Base-by-base conservation (phyloP, 2,888 invertebrate species). In the Catocala fraxini region DNA sequence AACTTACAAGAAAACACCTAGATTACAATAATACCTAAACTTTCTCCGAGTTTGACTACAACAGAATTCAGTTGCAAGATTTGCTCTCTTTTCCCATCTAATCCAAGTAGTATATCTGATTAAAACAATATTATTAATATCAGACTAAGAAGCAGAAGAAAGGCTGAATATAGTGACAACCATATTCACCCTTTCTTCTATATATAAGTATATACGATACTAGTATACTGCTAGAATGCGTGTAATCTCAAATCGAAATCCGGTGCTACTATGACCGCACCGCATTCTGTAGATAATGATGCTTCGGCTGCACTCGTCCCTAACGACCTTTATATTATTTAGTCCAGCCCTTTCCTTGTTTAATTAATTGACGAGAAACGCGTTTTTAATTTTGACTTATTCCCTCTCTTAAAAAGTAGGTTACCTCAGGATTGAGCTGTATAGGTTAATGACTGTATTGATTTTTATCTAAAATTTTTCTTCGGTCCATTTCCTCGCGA, bases 241-340 rank as follows among this genome's bases (percentile, higher is more conserved):
- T 25, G 4, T 34, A 39, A 25, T 11, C n/a, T 59, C 10, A 9
- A 5, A 54, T 1, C 0, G 13, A 5, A 45, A n/a, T 5, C 59
- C 83, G 84, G 84, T 71, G 0, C 0, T 56, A 84, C 39, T 78
- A 49, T 6, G 39, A 47, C 85, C 84, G 39, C 66, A 68, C 78
- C 68, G 58, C 49, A 68, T 67, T 73, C 84, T 82, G 86, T 82
- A 89, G 90, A 91, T 92, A 92, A 92, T 90, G 92, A 89, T 85
- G 89, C 87, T 87, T 85, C 82, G 87, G 81, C 82, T 91, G 91
- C 89, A 89, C 88, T 89, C 86, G 77, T 71, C 85, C 85, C 88
- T 92, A 92, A 92, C 91, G 92, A 92, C 85, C 89, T 89, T 88
- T 91, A 89, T 90, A 91, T 92, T 91, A 92, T 92, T 90, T 88